A percentile compares a stretch with the other conserved stretches of the same genome.
These are phyloP conservation scores for Tineola bisselliella DNA, from an alignment of 2,888 invertebrate species.

Conservation along the genomic window DNA sequence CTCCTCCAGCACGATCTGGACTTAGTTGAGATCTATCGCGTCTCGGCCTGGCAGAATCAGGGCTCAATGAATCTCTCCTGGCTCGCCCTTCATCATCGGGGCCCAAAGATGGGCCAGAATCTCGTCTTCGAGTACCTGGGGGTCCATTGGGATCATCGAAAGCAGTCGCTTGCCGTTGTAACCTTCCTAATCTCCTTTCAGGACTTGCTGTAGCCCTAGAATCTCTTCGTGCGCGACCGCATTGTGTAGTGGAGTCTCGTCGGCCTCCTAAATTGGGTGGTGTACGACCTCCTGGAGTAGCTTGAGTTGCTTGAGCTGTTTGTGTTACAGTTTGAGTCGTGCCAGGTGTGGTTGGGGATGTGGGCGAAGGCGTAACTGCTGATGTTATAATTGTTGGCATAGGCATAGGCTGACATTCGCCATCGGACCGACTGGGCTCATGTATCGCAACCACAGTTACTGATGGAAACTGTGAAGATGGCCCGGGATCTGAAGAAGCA, in stretches of 20 bases:
- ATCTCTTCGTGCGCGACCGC: constrained; percentile 74
- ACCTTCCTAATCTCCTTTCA: constrained; percentile 73
- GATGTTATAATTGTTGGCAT: constrained; percentile 86
- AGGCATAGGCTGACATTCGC: constrained; percentile 70
- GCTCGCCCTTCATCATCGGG: constrained; percentile 84
- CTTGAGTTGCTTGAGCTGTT: constrained; percentile 29
- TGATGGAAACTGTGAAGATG: constrained; percentile 53
- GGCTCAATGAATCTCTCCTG: constrained; percentile 87
- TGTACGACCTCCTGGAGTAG: constrained; percentile 42
- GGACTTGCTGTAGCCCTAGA: constrained; percentile 74
- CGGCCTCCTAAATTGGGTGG: constrained; percentile 68
- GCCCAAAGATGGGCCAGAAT: constrained; percentile 85
- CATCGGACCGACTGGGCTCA: constrained; percentile 67
- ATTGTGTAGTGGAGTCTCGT: constrained; percentile 87
- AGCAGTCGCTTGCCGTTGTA: constrained; percentile 88
- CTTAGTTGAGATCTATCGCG: constrained; percentile 83
- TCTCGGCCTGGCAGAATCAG: constrained; percentile 83
- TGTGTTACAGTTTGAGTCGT: constrained; percentile 35
- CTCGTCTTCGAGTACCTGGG: constrained; percentile 74
- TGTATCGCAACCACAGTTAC: constrained; percentile 57
- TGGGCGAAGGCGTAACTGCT: constrained; percentile 83
- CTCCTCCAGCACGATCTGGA: constrained; percentile 82
- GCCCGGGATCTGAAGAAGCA: constrained; percentile 74
- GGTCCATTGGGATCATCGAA: constrained; percentile 87
- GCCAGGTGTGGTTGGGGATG: constrained; percentile 72